Base-by-base conservation (phyloP, 2,797 vertebrate species). In the Sebastes vulpes region DNA sequence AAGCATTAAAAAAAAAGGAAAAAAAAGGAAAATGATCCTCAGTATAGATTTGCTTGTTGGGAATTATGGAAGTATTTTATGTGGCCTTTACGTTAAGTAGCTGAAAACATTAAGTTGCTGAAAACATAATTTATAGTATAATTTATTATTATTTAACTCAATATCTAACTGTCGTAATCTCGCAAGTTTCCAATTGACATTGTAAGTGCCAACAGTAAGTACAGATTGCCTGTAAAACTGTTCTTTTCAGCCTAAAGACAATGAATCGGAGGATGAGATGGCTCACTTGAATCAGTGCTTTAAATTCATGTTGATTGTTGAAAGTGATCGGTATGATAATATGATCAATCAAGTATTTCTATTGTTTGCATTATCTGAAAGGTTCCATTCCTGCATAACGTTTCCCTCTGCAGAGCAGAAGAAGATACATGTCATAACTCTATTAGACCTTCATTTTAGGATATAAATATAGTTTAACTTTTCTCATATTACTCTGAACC, bases 1-100 rank as follows among this genome's bases (percentile, higher is more conserved):
- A n/a, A n/a, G n/a, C n/a, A n/a, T n/a, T n/a, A 4, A 32, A 11
- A 10, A 10, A 11, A 10, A 10, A 8, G 1, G 1, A 4, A 35
- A 35, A 35, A 10, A 32, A 11, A 10, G 8, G 1, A 6, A 38
- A 35, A 1, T 6, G 0, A 26, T 14, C 0, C 2, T 32, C 2
- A 7, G 6, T 6, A 11, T 52, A 46, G 2, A 5, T 32, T 21
- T 46, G 0, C 2, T 4, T 35, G 1, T 10, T 14, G 6, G 4
- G 12, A 26, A 14, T 1, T 2, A 25, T 21, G 8, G 9, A 21
- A 9, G 16, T 18, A 21, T 5, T 18, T 20, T 8, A 16, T 3
- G 5, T 6, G 2, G 9, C 12, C 0, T 67, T 76, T n/a, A 9
- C 1, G 3, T 54, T 18, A 2, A 42, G 38, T 42, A 42, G 46